Evolutionary conservation across 1,140 invertebrate genomes (phyloP).

Genomic region (Eubasilissa regina): DNA sequence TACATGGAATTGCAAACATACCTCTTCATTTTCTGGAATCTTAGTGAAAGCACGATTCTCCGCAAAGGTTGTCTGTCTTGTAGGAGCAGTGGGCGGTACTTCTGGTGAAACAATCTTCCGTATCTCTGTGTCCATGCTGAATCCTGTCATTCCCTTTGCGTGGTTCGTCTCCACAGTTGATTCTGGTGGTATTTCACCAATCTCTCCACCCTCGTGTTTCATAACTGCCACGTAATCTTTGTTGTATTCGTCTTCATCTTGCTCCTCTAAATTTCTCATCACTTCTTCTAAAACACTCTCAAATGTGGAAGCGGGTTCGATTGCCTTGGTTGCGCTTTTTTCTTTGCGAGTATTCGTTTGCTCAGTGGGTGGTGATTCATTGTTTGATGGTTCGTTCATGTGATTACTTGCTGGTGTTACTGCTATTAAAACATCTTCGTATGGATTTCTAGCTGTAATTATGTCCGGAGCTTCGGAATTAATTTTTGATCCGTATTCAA

Average conservation of each 20-base stretch:
- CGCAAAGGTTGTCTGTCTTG: slow-evolving; percentile 6
- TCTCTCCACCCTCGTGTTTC: slow-evolving; percentile 72
- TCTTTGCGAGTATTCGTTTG: background rate
- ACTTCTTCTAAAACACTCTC: slow-evolving; percentile 72
- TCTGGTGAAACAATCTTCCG: slow-evolving; percentile 25
- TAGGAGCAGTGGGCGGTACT: slow-evolving; percentile 1
- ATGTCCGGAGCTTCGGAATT: slow-evolving; percentile 66
- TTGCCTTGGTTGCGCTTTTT: slow-evolving; percentile 63
- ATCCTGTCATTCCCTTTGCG: slow-evolving; percentile 3
- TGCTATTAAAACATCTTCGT: slow-evolving; percentile 68
- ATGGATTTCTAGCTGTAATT: slow-evolving; percentile 69
- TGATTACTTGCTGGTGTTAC: slow-evolving; percentile 69
- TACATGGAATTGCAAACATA: background rate
- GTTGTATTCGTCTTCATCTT: slow-evolving; percentile 71
- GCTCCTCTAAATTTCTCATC: slow-evolving; percentile 71
- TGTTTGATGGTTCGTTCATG: slow-evolving; percentile 53
- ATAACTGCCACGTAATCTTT: slow-evolving; percentile 70
- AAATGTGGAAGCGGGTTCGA: slow-evolving; percentile 67
- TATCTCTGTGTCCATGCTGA: slow-evolving; percentile 30
- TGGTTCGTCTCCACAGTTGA: slow-evolving; percentile 6
- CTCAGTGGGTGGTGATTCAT: slow-evolving; percentile 44
- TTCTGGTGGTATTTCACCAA: slow-evolving; percentile 69
- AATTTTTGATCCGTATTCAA: slow-evolving; percentile 61
- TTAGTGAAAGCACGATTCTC: slow-evolving; percentile 45
- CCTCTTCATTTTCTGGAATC: slow-evolving; percentile 33